Base-by-base conservation (phyloP, 2,797 vertebrate species). In the Cynopterus sphinx region DNA sequence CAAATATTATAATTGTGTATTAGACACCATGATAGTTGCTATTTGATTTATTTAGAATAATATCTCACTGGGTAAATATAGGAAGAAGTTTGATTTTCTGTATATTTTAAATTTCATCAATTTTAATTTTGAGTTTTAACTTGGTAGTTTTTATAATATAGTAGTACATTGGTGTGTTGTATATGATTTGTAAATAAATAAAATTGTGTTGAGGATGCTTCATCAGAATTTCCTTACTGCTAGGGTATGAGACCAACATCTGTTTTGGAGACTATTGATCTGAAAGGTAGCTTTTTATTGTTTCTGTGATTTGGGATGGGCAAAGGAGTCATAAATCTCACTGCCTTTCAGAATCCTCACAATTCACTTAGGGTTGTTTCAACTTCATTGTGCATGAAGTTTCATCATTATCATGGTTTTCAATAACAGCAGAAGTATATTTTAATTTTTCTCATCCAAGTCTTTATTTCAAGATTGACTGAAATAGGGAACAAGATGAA, bases 361-460 rank as follows among this genome's bases (percentile, higher is more conserved):
- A 67, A 73, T 93, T 87, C 24, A 75, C 6, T 49, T 49, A 63
- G 31, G 70, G 31, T 83, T 96, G 89, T 93, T 97, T 89, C 39
- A 93, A 81, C 26, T 70, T 81, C 31, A 61, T 78, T 93, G 31
- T 74, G 63, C 43, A 84, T 36, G 43, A 41, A 43, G 6, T 94
- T 79, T 75, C 91, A 96, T 94, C 68, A 43, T 93, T 83, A 19
- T 81, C 89, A 22, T 16, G 41, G 36, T 83, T 94, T 93, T 77
- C 59, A 91, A 2, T 86, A 70, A 73, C 24, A 75, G 24, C 33
- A 61, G 26, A 95, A 21, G 12, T 61, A 51, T 81, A 70, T 95
- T 96, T 91, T 93, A 92, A 91, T 24, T 91, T 43, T 93, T 85
- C 12, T 15, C 36, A 67, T 6, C 39, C 13, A 19, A 74, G 39